phyloP scores from a whole-genome alignment of 1,140 invertebrate species.

The Drosophila mojavensis region DNA sequence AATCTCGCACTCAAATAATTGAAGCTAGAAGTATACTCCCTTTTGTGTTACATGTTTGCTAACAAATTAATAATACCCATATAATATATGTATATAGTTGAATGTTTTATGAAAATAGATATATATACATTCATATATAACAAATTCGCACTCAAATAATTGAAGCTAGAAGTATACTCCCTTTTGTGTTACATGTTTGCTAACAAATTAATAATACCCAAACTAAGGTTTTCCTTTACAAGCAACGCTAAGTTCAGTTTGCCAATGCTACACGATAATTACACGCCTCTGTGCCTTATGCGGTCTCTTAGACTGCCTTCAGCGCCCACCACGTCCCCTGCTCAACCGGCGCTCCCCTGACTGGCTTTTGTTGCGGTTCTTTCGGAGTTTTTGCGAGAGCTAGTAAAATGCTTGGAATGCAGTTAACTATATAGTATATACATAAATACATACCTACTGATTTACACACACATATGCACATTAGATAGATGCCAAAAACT shows the following conservation, averaged over 20 bases:
- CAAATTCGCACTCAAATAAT: too few relatives aligned
- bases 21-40: too few relatives aligned
- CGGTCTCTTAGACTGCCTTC: slow-evolving; percentile 38
- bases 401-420: slow-evolving; percentile 64
- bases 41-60: background rate
- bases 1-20: too few relatives aligned
- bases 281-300: slow-evolving; percentile 79
- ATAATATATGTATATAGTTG: too few relatives aligned
- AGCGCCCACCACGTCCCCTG: background rate
- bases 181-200: background rate
- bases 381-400: slow-evolving; percentile 15
- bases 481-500: slow-evolving; percentile 9
- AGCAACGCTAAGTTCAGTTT: slow-evolving; percentile 54
- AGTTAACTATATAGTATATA: slow-evolving; percentile 52
- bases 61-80: background rate
- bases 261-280: slow-evolving; percentile 78
- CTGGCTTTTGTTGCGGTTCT: slow-evolving; percentile 60
- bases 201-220: background rate
- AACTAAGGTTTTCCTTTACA: background rate
- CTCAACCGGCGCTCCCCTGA: background rate
- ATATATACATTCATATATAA: too few relatives aligned
- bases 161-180: too few relatives aligned
- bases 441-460: background rate
- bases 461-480: background rate
- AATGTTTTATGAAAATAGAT: too few relatives aligned